A percentile compares a stretch with the other conserved stretches of the same genome.
These are phyloP conservation scores for Ladona fulva DNA, from an alignment of 1,140 invertebrate genomes.

Conservation along the genomic window DNA sequence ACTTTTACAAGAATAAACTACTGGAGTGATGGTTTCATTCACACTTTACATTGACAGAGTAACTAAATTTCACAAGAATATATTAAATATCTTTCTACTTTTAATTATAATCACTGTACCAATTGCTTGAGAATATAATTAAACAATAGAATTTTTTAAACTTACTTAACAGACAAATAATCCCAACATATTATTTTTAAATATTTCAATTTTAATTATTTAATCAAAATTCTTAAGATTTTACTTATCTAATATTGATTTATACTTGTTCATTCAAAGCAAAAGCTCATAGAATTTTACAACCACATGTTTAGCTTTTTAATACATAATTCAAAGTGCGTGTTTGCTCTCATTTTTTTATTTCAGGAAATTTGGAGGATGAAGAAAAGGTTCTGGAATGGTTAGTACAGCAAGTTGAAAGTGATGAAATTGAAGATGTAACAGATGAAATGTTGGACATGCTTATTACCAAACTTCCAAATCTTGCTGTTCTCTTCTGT, in stretches of 20 bases:
- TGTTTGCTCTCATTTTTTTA: constrained; percentile 17
- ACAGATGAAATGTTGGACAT: constrained; percentile 91
- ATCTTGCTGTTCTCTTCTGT: constrained; percentile 85
- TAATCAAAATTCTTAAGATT: too few species aligned
- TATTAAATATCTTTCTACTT: too few species aligned
- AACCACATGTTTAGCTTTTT: background rate
- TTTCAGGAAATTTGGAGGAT: constrained; percentile 66
- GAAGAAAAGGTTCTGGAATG: constrained; percentile 83
- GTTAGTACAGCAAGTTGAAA: constrained; percentile 74
- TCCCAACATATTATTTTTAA: too few species aligned
- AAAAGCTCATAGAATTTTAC: background rate
- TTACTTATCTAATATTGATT: background rate
- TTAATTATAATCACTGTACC: too few species aligned
- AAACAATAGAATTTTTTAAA: too few species aligned
- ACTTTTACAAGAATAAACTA: too few species aligned
- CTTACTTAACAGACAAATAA: too few species aligned
- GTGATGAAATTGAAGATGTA: constrained; percentile 88
- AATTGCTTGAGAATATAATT: too few species aligned
- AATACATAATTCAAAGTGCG: background rate
- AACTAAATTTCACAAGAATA: too few species aligned
- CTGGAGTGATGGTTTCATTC: too few species aligned
- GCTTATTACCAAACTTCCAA: constrained; percentile 77
- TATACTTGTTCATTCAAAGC: background rate
- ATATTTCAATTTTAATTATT: too few species aligned
- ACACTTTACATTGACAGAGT: too few species aligned